Base-by-base conservation (phyloP, 1,140 invertebrate genomes). In the Pseudomyrmex cubaensis region DNA sequence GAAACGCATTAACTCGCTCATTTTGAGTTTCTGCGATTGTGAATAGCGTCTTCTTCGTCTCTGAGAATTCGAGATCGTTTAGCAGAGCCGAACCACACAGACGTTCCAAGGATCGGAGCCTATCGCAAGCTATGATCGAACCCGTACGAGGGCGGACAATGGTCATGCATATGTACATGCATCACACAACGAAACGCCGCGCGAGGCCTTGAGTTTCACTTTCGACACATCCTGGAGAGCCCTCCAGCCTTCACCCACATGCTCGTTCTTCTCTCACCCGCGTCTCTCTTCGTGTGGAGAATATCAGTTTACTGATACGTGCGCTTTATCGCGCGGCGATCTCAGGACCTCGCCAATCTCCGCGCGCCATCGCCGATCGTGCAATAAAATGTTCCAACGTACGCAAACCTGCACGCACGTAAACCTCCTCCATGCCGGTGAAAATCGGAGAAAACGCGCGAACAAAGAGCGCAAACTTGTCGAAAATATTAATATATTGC, bases 221-320 rank as follows among this genome's bases (percentile, higher is more conserved):
- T 94, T 94, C 93, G 92, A 93, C 92, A 93, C 87, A 92, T 93
- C 93, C 92, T 93, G 92, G 90, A 91, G 92, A 92, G 86, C 88
- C 90, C 90, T 91, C 87, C 88, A 93, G 92, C 93, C 93, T 94
- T 94, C 93, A 93, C 93, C 93, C 91, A 94, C 92, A 93, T 94
- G 92, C 90, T 91, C 91, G 92, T 82, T 85, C 90, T 90, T 89
- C 91, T 89, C 91, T 82, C 84, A 77, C 66, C 83, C 74, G 84
- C 83, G 15, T 35, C 56, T 64, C 35, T 66, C 75, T 57, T 74
- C 66, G 52, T 83, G 77, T 74, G 77, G 74, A 76, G 75, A 86
- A 35, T 35, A 35, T 35, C 35, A 35, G 35, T 35, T 35, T 35
- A 35, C 35, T 35, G 35, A 35, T 35, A 35, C 86, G 82, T 7